A percentile compares a stretch with the other conserved stretches of the same genome.
phyloP scores from a whole-genome alignment of 2,113 vertebrate genomes.

The Parus major region DNA sequence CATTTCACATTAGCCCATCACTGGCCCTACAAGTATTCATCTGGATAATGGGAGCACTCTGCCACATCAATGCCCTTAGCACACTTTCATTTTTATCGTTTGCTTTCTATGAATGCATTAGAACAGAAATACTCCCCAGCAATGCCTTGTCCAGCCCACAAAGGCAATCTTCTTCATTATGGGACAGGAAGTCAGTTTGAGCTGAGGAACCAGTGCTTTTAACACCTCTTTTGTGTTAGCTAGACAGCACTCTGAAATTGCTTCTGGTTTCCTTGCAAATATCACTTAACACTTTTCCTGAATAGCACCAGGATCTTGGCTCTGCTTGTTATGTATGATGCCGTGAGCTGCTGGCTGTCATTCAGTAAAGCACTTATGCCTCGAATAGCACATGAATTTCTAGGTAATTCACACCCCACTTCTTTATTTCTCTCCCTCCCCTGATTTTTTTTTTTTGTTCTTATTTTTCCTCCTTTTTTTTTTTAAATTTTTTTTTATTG shows the following conservation, averaged over 20 bases:
- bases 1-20: background rate
- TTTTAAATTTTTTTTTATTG: no score
- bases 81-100: background rate
- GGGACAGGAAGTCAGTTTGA: background rate
- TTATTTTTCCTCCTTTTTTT: accelerated
- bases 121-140: background rate
- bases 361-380: background rate
- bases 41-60: background rate
- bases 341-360: background rate
- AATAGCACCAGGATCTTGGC: background rate
- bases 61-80: background rate
- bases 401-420: background rate
- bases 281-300: background rate
- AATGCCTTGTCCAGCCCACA: background rate
- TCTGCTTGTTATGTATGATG: background rate
- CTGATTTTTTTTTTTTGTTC: background rate
- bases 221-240: background rate
- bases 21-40: background rate
- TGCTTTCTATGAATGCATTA: background rate
- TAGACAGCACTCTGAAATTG: background rate
- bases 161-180: background rate
- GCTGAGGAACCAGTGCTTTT: background rate
- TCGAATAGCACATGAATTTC: background rate
- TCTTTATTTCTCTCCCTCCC: background rate
- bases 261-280: background rate